Evolutionary conservation across 1,140 invertebrate genomes (phyloP).

Genomic region (Chelonus insularis): DNA sequence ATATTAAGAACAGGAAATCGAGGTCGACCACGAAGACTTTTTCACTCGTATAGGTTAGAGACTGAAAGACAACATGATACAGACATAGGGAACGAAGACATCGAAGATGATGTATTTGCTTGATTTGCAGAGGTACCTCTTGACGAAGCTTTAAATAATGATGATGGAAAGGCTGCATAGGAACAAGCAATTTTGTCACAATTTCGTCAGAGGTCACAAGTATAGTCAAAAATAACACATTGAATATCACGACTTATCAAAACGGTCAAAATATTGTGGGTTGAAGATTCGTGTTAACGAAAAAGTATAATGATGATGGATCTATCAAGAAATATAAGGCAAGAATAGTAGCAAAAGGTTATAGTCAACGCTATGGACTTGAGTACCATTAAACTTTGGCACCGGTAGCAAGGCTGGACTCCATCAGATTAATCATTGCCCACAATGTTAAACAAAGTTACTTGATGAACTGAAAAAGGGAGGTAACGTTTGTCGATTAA

Average conservation of each 20-base stretch:
- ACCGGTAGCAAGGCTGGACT: neutral
- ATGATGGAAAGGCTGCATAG: neutral
- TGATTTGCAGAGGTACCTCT: neutral
- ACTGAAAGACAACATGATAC: no score
- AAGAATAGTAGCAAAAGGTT: neutral
- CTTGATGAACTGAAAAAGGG: slow-evolving; percentile 8
- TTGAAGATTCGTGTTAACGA: neutral
- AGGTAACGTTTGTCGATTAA: slow-evolving; percentile 37
- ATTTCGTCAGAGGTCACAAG: neutral
- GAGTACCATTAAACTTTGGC: neutral
- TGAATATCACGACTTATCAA: neutral
- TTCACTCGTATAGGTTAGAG: no score
- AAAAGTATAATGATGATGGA: neutral
- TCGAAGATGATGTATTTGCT: neutral
- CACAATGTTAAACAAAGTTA: neutral
- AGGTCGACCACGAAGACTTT: neutral
- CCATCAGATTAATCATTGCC: neutral
- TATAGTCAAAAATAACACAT: neutral
- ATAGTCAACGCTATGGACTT: neutral
- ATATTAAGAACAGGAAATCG: neutral
- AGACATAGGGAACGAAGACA: no score
- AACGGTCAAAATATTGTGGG: neutral
- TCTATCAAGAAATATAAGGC: neutral
- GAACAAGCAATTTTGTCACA: neutral
- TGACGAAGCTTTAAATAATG: neutral